These are phyloP conservation scores for Ectropis grisescens DNA, from an alignment of 1,140 invertebrate species.

Conservation along the genomic window DNA sequence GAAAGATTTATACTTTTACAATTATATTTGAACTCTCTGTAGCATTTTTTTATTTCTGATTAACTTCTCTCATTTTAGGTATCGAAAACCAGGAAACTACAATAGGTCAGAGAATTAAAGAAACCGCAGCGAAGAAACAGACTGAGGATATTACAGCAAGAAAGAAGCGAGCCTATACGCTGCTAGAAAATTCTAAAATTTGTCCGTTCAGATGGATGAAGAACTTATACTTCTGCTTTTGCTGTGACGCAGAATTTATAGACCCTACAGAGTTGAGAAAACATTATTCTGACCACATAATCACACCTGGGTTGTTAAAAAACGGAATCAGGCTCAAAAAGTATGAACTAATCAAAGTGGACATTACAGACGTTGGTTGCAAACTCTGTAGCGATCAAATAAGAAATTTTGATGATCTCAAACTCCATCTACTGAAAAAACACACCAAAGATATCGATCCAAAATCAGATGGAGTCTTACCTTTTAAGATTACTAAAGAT, in stretches of 20 bases:
- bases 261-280: slow-evolving; percentile 33
- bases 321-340: slow-evolving; percentile 37
- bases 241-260: slow-evolving; percentile 37
- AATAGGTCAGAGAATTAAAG: too few relatives aligned
- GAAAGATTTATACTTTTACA: too few relatives aligned
- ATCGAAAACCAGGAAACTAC: too few relatives aligned
- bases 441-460: slow-evolving; percentile 36
- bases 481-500: slow-evolving; percentile 40
- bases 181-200: slow-evolving; percentile 42
- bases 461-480: slow-evolving; percentile 33
- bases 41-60: too few relatives aligned
- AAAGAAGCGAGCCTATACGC: slow-evolving; percentile 13
- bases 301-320: slow-evolving; percentile 22
- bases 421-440: slow-evolving; percentile 28
- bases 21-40: too few relatives aligned
- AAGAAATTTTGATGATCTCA: slow-evolving; percentile 23
- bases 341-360: slow-evolving; percentile 49
- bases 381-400: slow-evolving; percentile 32
- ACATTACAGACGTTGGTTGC: slow-evolving; percentile 39
- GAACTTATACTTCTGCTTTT: slow-evolving; percentile 50
- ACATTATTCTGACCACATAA: slow-evolving; percentile 20
- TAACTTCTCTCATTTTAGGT: too few relatives aligned
- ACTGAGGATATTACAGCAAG: too few relatives aligned
- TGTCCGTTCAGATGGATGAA: slow-evolving; percentile 57
- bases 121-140: too few relatives aligned